Evolutionary conservation across 2,113 vertebrate genomes (phyloP).

Genomic region (Alligator sinensis): DNA sequence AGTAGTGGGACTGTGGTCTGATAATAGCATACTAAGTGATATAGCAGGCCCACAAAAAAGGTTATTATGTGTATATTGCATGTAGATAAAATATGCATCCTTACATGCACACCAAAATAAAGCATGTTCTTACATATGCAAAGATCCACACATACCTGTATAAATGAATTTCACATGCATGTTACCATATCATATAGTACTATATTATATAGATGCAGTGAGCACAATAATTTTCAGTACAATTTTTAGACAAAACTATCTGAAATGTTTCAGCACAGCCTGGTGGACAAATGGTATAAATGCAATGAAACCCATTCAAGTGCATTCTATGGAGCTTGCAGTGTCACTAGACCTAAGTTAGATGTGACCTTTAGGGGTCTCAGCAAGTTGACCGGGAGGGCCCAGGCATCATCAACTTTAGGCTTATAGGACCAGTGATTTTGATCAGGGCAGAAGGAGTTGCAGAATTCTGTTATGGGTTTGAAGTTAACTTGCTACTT

Average conservation of each 20-base stretch:
- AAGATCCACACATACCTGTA: background rate
- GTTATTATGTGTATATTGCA: too few species aligned
- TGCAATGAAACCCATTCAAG: background rate
- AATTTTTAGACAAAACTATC: background rate
- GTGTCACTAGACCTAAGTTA: background rate
- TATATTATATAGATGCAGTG: background rate
- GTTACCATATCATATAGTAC: constrained; percentile 7
- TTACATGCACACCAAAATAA: rapidly evolving
- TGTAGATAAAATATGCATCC: background rate
- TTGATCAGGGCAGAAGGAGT: background rate
- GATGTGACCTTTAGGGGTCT: background rate
- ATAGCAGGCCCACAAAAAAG: background rate
- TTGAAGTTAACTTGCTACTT: background rate
- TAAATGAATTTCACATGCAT: background rate
- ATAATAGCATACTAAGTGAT: background rate
- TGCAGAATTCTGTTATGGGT: background rate
- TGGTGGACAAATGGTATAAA: constrained; percentile 53
- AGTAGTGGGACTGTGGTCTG: background rate
- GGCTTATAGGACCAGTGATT: background rate
- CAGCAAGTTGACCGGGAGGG: background rate
- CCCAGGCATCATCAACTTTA: background rate
- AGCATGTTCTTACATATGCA: background rate
- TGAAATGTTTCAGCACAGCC: constrained; percentile 72
- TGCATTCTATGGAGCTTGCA: rapidly evolving
- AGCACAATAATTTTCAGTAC: background rate